Percentiles rank a stretch among this genome's conserved stretches.
These are phyloP conservation scores for Aselliscus stoliczkanus DNA, from an alignment of 2,797 vertebrate genomes.

Conservation along the genomic window DNA sequence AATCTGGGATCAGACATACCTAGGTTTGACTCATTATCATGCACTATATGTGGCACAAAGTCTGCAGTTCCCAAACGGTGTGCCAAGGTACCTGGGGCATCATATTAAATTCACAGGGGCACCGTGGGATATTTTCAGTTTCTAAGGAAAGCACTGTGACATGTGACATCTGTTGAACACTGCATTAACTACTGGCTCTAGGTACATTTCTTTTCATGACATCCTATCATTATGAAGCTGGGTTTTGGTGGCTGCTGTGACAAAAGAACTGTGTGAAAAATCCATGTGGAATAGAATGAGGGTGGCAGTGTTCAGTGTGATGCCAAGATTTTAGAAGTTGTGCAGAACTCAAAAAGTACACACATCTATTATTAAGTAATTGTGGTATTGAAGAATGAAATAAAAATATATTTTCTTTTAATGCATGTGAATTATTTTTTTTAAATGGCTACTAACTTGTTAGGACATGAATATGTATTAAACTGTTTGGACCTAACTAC, in stretches of 20 bases:
- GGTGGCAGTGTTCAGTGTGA: neutral
- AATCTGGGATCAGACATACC: neutral
- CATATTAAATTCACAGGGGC: neutral
- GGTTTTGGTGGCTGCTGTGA: neutral
- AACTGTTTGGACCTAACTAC: neutral
- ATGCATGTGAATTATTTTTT: neutral
- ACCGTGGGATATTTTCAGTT: neutral
- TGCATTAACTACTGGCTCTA: neutral
- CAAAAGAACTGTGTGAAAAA: neutral
- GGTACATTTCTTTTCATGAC: neutral
- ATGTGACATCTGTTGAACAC: neutral
- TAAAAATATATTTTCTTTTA: neutral
- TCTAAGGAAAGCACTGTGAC: neutral
- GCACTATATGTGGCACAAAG: neutral
- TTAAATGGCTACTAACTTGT: neutral
- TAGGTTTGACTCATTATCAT: neutral
- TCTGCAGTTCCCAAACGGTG: neutral
- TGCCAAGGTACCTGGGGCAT: neutral
- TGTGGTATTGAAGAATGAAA: constrained; percentile 24
- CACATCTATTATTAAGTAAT: neutral
- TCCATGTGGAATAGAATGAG: neutral
- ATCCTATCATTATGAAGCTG: neutral
- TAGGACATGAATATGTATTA: neutral
- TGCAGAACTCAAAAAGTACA: neutral
- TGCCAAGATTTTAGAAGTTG: neutral